Conservation (phyloP, 30 jellyfish, hydroid and myxozoan genomes). For the Calvadosia cruxmelitensis region DNA sequence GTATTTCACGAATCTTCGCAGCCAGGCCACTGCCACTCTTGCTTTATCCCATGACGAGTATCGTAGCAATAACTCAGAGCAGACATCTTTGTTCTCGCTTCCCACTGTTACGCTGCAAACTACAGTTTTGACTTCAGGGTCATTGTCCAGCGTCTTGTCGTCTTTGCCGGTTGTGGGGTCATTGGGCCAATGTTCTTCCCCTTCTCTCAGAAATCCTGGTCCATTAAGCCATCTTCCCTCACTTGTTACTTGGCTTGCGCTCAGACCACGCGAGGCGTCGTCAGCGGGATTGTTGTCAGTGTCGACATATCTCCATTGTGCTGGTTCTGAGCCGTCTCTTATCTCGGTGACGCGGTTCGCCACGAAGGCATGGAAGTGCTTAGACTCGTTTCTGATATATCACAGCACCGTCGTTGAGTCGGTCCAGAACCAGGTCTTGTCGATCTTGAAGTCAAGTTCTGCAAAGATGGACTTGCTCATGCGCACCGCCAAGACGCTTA, state of each 20-base stretch:
- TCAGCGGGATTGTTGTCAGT: constrained; percentile 25
- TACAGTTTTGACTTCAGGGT: no score
- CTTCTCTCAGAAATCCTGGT: no score
- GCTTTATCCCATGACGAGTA: constrained; percentile 1
- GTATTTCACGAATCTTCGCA: background rate
- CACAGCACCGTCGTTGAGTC: constrained; percentile 35
- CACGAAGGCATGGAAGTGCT: constrained; percentile 23
- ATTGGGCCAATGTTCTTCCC: no score
- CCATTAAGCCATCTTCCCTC: no score
- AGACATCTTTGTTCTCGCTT: no score
- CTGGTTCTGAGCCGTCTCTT: constrained; percentile 29
- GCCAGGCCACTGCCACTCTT: constrained; percentile 10
- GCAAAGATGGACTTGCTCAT: constrained; percentile 2
- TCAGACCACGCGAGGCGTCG: no score
- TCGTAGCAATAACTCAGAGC: no score
- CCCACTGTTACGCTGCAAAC: no score
- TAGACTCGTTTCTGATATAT: constrained; percentile 14
- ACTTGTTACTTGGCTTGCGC: no score
- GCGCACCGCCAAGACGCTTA: constrained; percentile 15
- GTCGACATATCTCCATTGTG: constrained; percentile 34
- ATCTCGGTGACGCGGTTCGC: constrained; percentile 24
- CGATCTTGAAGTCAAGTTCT: constrained; percentile 11
- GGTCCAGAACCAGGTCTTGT: constrained; percentile 31
- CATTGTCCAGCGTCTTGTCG: no score
- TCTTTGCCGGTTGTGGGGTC: no score